These are phyloP conservation scores for Astyanax mexicanus DNA, from an alignment of 2,797 vertebrate genomes.

Conservation along the genomic window DNA sequence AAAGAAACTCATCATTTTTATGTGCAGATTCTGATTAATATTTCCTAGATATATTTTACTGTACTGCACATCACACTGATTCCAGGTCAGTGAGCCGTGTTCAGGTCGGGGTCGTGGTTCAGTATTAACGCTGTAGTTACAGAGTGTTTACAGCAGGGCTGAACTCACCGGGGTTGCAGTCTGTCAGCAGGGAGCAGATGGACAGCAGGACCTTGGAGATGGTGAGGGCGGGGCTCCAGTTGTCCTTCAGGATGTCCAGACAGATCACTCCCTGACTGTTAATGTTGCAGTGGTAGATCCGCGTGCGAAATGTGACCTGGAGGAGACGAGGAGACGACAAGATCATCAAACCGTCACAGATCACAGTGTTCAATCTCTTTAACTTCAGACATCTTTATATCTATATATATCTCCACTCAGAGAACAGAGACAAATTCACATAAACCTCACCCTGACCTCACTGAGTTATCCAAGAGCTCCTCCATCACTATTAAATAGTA, in stretches of 20 bases:
- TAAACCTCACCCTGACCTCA: no score
- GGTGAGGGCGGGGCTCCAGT: conserved; percentile 92
- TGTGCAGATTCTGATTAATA: no score
- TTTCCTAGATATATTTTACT: no score
- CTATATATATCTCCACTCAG: no score
- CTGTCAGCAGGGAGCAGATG: conserved; percentile 92
- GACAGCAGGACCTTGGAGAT: conserved; percentile 93
- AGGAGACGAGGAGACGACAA: not conserved
- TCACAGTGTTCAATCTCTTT: no score
- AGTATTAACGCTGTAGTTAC: not conserved
- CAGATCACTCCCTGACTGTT: conserved; percentile 95
- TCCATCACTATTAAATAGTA: no score
- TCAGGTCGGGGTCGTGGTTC: not conserved
- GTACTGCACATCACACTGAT: no score
- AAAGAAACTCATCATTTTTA: no score
- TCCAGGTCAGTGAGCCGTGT: not conserved
- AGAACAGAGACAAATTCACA: no score
- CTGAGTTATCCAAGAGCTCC: no score
- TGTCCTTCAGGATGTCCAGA: conserved; percentile 92
- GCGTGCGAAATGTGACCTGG: conserved; percentile 90
- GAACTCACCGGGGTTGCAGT: conserved; percentile 88
- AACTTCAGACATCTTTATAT: no score
- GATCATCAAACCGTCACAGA: not conserved
- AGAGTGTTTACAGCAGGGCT: not conserved
- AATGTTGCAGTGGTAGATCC: conserved; percentile 94